Evolutionary conservation across 53 echinoderm and acorn worm genomes (phyloP).

Genomic region (Actinopyga echinites): DNA sequence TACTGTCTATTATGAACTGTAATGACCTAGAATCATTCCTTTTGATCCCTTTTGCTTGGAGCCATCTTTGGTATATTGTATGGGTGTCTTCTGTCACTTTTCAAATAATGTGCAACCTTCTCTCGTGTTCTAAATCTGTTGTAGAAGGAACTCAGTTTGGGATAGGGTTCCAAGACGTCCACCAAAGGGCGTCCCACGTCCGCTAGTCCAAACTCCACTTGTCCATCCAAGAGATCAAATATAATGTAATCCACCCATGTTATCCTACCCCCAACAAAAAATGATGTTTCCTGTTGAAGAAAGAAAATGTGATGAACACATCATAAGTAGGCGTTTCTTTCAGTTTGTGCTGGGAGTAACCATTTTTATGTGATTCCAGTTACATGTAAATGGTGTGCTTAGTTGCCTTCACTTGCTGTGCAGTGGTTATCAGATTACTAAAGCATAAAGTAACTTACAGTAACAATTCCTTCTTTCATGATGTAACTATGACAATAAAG

Average conservation of each 20-base stretch:
- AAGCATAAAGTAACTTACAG: no score
- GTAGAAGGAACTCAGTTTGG: conserved; percentile 88
- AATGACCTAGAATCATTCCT: conserved; percentile 1
- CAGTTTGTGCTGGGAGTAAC: not conserved
- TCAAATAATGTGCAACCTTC: conserved; percentile 62
- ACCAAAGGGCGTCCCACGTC: conserved; percentile 82
- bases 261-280: conserved; percentile 70
- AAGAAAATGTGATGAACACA: not conserved
- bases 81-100: conserved; percentile 61
- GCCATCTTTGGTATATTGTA: conserved; percentile 67
- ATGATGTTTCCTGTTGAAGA: conserved; percentile 64
- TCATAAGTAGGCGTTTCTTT: not conserved
- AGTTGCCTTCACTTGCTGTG: no score
- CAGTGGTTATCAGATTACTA: no score
- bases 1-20: no score
- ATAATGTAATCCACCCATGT: conserved; percentile 97
- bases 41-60: not conserved
- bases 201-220: conserved; percentile 75
- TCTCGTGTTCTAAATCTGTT: conserved; percentile 72
- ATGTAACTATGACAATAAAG: no score
- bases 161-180: conserved; percentile 67
- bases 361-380: not conserved
- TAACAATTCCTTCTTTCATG: no score
- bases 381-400: not conserved
- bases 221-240: conserved; percentile 72